A percentile compares a stretch with the other conserved stretches of the same genome.
Evolutionary conservation across 2,888 invertebrate genomes (phyloP).

Genomic region (Pterostichus madidus): DNA sequence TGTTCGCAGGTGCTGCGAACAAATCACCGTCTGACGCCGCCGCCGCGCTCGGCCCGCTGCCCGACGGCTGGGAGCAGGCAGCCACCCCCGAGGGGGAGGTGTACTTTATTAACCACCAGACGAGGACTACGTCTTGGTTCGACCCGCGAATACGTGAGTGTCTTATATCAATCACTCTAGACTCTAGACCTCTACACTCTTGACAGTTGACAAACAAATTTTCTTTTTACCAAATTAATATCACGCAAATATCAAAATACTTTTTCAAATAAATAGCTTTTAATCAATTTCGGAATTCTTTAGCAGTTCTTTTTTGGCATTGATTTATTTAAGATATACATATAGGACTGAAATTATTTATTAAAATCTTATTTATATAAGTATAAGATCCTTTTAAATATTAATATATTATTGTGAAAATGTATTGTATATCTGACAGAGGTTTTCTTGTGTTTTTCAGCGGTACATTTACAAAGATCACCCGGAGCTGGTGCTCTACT

Average conservation of each 20-base stretch:
- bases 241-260: no score
- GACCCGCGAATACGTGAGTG: constrained; percentile 98
- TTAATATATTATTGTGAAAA: not conserved
- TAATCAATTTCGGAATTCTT: no score
- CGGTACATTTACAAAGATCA: constrained; percentile 80
- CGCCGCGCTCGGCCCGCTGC: constrained; percentile 87
- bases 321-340: no score
- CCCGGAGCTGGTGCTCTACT: constrained; percentile 81
- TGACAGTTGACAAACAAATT: constrained; percentile 19
- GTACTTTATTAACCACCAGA: constrained; percentile 95
- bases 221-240: no score
- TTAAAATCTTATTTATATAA: not conserved
- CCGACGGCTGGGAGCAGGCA: constrained; percentile 94
- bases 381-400: not conserved
- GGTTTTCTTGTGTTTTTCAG: constrained; percentile 72
- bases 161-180: constrained; percentile 59
- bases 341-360: not conserved
- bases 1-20: constrained; percentile 71
- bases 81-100: constrained; percentile 91
- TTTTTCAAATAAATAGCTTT: no score
- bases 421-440: no score
- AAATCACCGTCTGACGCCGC: constrained; percentile 79
- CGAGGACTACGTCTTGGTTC: constrained; percentile 98
- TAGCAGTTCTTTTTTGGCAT: no score
- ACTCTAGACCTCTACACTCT: not conserved